Conservation (phyloP, 2,888 invertebrate genomes). For the Ceratothoa steindachneri region DNA sequence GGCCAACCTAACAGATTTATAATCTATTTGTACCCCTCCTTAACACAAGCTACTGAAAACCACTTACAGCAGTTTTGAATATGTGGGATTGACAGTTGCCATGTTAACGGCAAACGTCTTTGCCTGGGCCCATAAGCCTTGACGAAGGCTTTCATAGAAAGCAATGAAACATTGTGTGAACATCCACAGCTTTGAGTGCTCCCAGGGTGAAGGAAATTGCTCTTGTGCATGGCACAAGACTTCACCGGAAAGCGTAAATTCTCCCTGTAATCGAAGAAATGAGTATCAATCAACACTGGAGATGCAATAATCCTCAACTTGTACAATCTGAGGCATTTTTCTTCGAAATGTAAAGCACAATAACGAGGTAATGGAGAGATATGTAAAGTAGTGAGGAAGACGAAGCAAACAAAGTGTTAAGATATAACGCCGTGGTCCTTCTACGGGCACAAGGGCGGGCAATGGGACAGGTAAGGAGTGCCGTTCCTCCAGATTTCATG, state of each 20-base stretch:
- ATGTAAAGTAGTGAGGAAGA: too few species aligned
- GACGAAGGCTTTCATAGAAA: constrained; percentile 25
- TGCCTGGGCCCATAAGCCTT: constrained; percentile 34
- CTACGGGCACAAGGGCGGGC: too few species aligned
- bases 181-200: constrained; percentile 64
- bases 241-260: constrained; percentile 59
- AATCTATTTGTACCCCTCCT: too few species aligned
- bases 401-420: too few species aligned
- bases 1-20: too few species aligned
- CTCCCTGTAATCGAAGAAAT: constrained; percentile 54
- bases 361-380: too few species aligned
- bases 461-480: too few species aligned
- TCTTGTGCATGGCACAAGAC: constrained; percentile 63
- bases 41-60: too few species aligned
- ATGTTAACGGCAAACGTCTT: constrained; percentile 28
- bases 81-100: constrained; percentile 31
- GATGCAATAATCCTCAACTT: background rate
- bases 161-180: constrained; percentile 52
- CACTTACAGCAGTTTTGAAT: constrained; percentile 28
- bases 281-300: background rate
- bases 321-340: too few species aligned
- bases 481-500: too few species aligned
- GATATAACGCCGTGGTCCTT: too few species aligned
- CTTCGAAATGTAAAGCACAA: too few species aligned
- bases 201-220: constrained; percentile 62